Base-by-base conservation (phyloP, 1,140 invertebrate genomes). In the Bilobella aurantiaca region DNA sequence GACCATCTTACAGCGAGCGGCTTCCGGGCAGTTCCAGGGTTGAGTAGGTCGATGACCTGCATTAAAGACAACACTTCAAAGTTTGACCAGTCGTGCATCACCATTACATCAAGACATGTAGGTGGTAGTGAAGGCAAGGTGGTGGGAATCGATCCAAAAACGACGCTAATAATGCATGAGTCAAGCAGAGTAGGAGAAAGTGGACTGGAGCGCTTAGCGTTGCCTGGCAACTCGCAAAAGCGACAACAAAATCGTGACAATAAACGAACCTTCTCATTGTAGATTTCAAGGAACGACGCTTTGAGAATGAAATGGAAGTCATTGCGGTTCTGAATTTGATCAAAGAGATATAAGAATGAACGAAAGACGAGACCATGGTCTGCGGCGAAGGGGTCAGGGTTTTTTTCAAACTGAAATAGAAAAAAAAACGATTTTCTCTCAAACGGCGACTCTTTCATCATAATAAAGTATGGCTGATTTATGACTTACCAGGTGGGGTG, bases 181-280 rank as follows among this genome's bases (percentile, higher is more conserved):
- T 12, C n/a, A 57, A 21, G 21, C 53, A 5, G 21, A 23, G 53
- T 18, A 46, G 49, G 56, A n/a, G n/a, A n/a, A n/a, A n/a, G n/a
- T n/a, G n/a, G n/a, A n/a, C n/a, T n/a, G n/a, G n/a, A n/a, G n/a
- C n/a, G n/a, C n/a, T n/a, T n/a, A n/a, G n/a, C n/a, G n/a, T n/a
- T n/a, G n/a, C n/a, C n/a, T n/a, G n/a, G n/a, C n/a, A n/a, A n/a
- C n/a, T n/a, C n/a, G n/a, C n/a, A n/a, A n/a, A n/a, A n/a, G n/a
- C n/a, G n/a, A n/a, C n/a, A n/a, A n/a, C n/a, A n/a, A n/a, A n/a
- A n/a, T n/a, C n/a, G n/a, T n/a, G n/a, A n/a, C n/a, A n/a, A n/a
- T n/a, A n/a, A n/a, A n/a, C n/a, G n/a, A n/a, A 95, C 91, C 82
- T 95, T 92, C 81, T 96, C 93, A 75, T 96, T 96, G 77, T 96